Percentiles rank a stretch among this genome's conserved stretches.
These are phyloP conservation scores for Oscheius sp. DNA, from an alignment of 1,140 invertebrate genomes.

Conservation along the genomic window DNA sequence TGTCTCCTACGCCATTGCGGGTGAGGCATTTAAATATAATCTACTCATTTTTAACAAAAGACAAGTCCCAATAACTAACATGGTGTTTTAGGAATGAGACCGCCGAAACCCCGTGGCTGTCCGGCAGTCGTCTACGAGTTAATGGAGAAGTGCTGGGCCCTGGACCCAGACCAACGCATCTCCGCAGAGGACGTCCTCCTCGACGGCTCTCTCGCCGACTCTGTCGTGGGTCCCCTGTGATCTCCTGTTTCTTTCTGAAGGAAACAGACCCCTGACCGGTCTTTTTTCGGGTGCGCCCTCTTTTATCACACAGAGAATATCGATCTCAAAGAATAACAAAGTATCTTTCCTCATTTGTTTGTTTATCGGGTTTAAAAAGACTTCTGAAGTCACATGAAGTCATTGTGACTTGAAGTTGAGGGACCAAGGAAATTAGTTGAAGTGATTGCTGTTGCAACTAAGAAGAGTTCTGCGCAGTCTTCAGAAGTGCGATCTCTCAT, in stretches of 20 bases:
- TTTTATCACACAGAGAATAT: not conserved
- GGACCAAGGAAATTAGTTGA: no score
- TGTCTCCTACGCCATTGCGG: slow-evolving; percentile 64
- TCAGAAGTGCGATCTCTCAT: no score
- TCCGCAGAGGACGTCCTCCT: not conserved
- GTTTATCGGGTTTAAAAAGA: no score
- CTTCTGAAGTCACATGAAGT: no score
- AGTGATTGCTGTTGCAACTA: no score
- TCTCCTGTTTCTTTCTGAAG: no score
- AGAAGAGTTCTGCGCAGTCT: no score
- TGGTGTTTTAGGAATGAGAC: slow-evolving; percentile 20
- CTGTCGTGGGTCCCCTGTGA: not conserved
- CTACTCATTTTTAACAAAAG: not conserved
- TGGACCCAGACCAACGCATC: slow-evolving; percentile 8
- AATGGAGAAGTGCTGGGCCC: slow-evolving; percentile 18
- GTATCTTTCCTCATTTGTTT: no score
- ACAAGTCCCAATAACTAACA: not conserved
- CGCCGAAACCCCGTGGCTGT: not conserved
- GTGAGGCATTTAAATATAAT: not conserved
- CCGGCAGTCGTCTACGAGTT: slow-evolving; percentile 16
- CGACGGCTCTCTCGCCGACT: not conserved
- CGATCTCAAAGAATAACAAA: no score
- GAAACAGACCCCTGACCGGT: not conserved
- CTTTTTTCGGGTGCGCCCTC: not conserved
- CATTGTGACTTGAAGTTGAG: no score